A percentile compares a stretch with the other conserved stretches of the same genome.
Evolutionary conservation across 2,113 vertebrate genomes (phyloP).

Genomic region (Erythrocercus mccallii): DNA sequence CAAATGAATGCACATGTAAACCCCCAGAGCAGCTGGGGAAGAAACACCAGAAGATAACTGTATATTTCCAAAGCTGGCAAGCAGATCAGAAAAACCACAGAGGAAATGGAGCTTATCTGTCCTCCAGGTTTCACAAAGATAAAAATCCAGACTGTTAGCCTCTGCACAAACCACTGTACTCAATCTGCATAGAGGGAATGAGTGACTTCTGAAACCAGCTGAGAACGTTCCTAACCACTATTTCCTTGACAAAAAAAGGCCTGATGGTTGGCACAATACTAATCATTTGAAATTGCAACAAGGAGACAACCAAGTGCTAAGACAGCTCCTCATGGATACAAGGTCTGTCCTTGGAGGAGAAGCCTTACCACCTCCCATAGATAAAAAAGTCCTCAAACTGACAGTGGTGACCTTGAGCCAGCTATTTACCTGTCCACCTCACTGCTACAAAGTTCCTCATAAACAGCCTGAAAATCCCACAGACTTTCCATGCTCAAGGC

Average conservation of each 20-base stretch:
- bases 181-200: rapidly evolving
- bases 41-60: not conserved
- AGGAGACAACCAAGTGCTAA: not conserved
- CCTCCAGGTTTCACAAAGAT: not conserved
- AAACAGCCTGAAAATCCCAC: not conserved
- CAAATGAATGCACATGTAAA: not conserved
- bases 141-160: not conserved
- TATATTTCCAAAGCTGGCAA: not conserved
- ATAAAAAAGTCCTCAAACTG: not conserved
- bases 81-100: not conserved
- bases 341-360: not conserved
- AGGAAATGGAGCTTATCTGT: not conserved
- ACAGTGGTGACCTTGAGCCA: not conserved
- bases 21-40: not conserved
- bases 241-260: not conserved
- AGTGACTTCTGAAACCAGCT: not conserved
- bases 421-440: not conserved
- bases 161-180: not conserved
- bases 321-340: not conserved
- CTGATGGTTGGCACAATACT: not conserved
- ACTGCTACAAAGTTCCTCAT: not conserved
- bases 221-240: not conserved
- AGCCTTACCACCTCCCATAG: not conserved
- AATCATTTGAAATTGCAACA: not conserved
- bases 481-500: not conserved